A percentile compares a stretch with the other conserved stretches of the same genome.
phyloP scores from a whole-genome alignment of 2,113 vertebrate genomes.

The Silurus asotus region DNA sequence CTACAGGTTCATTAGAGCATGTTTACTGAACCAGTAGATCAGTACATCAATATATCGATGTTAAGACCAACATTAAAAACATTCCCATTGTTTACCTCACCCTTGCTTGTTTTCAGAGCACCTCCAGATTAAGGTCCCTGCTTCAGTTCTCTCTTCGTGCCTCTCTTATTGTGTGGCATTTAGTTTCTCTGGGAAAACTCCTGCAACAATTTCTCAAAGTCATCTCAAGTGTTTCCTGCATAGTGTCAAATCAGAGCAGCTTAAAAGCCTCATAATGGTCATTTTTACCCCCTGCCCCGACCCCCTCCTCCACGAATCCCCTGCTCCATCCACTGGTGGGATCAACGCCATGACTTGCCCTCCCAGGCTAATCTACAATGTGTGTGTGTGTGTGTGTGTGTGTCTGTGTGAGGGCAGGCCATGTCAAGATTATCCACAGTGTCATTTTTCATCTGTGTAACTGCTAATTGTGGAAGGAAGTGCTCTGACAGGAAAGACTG shows the following conservation, averaged over 20 bases:
- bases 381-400: no score
- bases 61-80: neutral
- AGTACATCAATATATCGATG: neutral
- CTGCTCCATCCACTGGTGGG: neutral
- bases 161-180: conserved; percentile 16
- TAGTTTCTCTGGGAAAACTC: conserved; percentile 51
- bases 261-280: conserved; percentile 24
- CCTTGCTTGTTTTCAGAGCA: neutral
- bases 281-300: neutral
- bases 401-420: conserved; percentile 20
- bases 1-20: no score
- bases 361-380: conserved; percentile 1
- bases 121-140: neutral
- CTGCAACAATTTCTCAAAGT: conserved; percentile 44
- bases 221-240: conserved; percentile 45
- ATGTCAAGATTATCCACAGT: conserved; percentile 15
- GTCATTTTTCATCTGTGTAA: neutral
- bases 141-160: neutral
- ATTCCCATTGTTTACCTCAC: neutral
- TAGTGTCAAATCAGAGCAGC: conserved; percentile 42
- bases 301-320: neutral
- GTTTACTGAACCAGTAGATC: neutral
- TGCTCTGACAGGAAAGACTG: neutral
- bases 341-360: conserved; percentile 33
- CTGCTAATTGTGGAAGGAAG: conserved; percentile 17